Base-by-base conservation (phyloP, 2,113 vertebrate genomes). In the Thunnus thynnus region DNA sequence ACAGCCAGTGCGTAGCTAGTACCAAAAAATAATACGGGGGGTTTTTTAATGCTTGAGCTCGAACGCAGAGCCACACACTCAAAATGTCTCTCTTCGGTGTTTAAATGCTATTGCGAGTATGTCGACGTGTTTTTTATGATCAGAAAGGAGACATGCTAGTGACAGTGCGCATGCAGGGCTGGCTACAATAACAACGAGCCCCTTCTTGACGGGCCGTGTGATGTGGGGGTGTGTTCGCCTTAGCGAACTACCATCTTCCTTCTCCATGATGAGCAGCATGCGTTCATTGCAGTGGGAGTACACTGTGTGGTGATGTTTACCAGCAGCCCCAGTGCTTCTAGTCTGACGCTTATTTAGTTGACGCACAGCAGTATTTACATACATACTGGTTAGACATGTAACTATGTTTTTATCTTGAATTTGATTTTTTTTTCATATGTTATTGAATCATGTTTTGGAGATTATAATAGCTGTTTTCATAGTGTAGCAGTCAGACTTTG, bases 201-300 rank as follows among this genome's bases (percentile, higher is more conserved):
- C 85, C 89, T 89, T 88, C 85, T 89, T 84, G 91, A 91, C 86
- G 91, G 90, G 81, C 93, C 92, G 90, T 94, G 93, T 94, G 92
- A 93, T 94, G 91, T 93, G 92, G 94, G 95, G 94, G 94, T 95
- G 95, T 95, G 95, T 95, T 94, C 94, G 91, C 82, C 82, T 92
- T 89, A 94, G 93, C 90, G 91, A 94, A 95, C 94, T 94, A 95
- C 94, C 95, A 94, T 95, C 94, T 95, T 95, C 92, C 93, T 92
- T 73, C 89, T 94, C 87, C 91, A 88, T 84, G 95, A 95, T 94
- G 91, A 89, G 91, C 91, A 93, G 91, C 95, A 93, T 88, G 84
- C 87, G 89, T 78, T 90, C 90, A 88, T 85, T 92, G 92, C 90
- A 89, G 90, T 92, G 91, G 94, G 89, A 93, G 94, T 87, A 72